Evolutionary conservation across 1,140 invertebrate species (phyloP), one percentile per base, ranked within the genome.

Genomic region (Ceratosolen solmsi): DNA sequence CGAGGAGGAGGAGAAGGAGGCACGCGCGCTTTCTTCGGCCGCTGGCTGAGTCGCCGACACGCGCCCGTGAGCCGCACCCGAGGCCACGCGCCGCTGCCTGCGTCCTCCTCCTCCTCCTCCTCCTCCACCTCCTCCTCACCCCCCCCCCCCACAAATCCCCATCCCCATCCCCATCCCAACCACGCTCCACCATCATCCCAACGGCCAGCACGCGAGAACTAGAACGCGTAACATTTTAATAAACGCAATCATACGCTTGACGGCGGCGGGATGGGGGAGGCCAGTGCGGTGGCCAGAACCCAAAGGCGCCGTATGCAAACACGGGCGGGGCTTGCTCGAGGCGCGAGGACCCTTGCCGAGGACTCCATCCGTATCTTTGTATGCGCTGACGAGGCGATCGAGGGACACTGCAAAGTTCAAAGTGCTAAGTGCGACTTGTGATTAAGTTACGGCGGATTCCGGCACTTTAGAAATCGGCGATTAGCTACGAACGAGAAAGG

Each of bases 201-300:
- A 3, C 51, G 51, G 7, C 36, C 84, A 76, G 63, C 86, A 88
- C 86, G 86, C 85, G 84, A 88, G 84, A 89, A 89, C 86, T 89
- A 89, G 89, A 89, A 89, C 86, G 88, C 89, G 89, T 89, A 89
- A 89, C 88, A 87, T 89, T 89, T 89, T 89, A 89, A 89, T 89
- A 89, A 89, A 88, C 86, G 82, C 86, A 88, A 89, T 89, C 89
- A 89, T 51, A 85, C 17, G 1, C 22, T 22, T 20, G 41, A 15
- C 4, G 2, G 36, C 41, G 38, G 13, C 25, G 68, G 41, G 17
- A 15, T 3, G 46, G 17, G 41, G 72, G 46, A 33, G 13, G 25
- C 25, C 0, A 22, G 51, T 8, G 20, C 5, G 11, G 51, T 11
- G 51, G 51, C 13, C 3, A 22, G 51, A 11, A 15, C 9, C 9